A percentile compares a stretch with the other conserved stretches of the same genome.
These are phyloP conservation scores for Fulmarus glacialis DNA, from an alignment of 2,113 vertebrate genomes.

Conservation along the genomic window DNA sequence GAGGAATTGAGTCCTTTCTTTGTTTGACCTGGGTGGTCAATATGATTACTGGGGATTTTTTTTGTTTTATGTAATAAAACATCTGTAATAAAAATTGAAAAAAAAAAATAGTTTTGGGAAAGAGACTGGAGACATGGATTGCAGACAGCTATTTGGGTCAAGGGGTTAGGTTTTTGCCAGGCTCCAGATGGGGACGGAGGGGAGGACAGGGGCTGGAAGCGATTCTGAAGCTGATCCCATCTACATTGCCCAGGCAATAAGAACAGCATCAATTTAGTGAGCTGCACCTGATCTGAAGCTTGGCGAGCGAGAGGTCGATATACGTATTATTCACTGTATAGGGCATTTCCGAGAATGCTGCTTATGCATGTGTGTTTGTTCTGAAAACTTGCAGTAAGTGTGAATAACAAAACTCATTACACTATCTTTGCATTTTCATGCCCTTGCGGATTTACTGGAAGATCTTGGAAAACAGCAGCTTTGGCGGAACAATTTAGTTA, in stretches of 20 bases:
- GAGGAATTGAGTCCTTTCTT: not conserved
- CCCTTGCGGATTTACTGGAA: conserved; percentile 20
- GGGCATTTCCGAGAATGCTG: not conserved
- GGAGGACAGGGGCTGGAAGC: not conserved
- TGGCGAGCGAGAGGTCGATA: not conserved
- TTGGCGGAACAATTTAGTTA: conserved; percentile 12
- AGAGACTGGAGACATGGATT: not conserved
- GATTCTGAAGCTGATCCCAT: not conserved
- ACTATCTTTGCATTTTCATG: not conserved
- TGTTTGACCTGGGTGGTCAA: not conserved
- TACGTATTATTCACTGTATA: not conserved
- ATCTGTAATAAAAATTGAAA: not conserved
- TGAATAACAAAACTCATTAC: not conserved
- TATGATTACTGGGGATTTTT: not conserved
- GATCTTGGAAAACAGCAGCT: conserved; percentile 21
- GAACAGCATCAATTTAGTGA: not conserved
- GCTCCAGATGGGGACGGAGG: conserved; percentile 3
- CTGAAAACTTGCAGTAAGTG: not conserved
- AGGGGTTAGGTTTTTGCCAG: conserved; percentile 31
- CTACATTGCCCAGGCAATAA: not conserved
- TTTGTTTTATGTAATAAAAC: conserved; percentile 11
- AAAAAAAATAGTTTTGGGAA: not conserved
- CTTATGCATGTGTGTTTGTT: not conserved
- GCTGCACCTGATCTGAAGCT: not conserved
- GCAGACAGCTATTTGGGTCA: conserved; percentile 27